Conservation (phyloP, 30 jellyfish, hydroid and myxozoan species). For the Aurelia sp. region DNA sequence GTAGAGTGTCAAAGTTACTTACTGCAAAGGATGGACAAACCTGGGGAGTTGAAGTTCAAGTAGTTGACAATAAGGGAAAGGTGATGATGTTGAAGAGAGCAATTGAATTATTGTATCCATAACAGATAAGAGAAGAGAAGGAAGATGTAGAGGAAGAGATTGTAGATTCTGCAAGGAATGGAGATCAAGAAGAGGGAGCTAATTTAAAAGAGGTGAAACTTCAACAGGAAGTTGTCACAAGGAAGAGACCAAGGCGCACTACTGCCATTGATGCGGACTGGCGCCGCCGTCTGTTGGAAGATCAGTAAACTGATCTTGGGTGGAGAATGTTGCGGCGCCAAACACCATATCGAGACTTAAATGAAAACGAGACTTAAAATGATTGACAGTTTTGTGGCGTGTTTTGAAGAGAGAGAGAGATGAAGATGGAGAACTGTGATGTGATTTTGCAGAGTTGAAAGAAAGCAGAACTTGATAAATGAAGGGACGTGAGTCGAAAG, state of each 20-base stretch:
- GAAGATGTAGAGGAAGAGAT: not conserved
- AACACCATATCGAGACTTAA: too few relatives aligned
- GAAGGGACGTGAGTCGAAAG: too few relatives aligned
- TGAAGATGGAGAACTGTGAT: too few relatives aligned
- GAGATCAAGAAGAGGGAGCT: not conserved
- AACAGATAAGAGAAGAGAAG: not conserved
- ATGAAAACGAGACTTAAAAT: too few relatives aligned
- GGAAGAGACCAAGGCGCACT: not conserved
- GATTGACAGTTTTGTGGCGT: too few relatives aligned
- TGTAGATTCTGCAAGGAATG: not conserved
- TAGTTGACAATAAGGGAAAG: not conserved
- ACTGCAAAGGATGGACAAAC: not conserved
- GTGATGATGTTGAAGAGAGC: not conserved
- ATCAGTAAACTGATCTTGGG: not conserved
- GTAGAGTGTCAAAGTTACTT: not conserved
- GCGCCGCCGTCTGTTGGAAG: not conserved
- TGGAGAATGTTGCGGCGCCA: not conserved
- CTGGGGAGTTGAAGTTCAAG: not conserved
- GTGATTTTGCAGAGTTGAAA: too few relatives aligned
- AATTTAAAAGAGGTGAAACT: not conserved
- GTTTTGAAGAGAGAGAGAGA: too few relatives aligned
- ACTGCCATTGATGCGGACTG: not conserved
- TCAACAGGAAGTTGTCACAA: not conserved
- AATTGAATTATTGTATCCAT: not conserved
- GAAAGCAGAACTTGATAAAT: too few relatives aligned